A percentile compares a stretch with the other conserved stretches of the same genome.
Evolutionary conservation across 2,888 invertebrate species (phyloP).

Genomic region (Hydropsyche betteni): DNA sequence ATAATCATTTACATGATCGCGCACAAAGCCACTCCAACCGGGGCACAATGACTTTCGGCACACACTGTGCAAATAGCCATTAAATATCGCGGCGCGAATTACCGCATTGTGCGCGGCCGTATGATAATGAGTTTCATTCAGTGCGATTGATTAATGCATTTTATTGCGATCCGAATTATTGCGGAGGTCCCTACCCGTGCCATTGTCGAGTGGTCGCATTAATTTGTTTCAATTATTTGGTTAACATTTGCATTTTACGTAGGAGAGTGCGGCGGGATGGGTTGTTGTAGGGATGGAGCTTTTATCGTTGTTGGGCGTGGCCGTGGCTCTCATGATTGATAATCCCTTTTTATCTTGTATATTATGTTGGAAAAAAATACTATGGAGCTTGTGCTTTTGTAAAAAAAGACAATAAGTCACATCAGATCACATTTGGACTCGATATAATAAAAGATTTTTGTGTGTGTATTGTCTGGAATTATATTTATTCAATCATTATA

Average conservation of each 20-base stretch:
- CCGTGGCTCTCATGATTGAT: constrained; percentile 19
- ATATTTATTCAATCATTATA: no score
- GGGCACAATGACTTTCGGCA: not conserved
- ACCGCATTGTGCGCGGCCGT: not conserved
- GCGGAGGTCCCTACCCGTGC: not conserved
- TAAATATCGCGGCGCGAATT: constrained; percentile 9
- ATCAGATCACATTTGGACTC: no score
- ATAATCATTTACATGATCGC: not conserved
- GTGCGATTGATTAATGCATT: constrained; percentile 50
- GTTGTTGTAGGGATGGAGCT: not conserved
- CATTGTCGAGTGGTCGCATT: constrained; percentile 43
- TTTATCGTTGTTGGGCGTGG: constrained; percentile 22
- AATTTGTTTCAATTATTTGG: constrained; percentile 50
- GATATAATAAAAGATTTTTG: no score
- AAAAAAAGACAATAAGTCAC: constrained; percentile 16
- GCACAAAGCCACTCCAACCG: no score
- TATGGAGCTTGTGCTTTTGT: not conserved
- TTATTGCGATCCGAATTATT: constrained; percentile 23
- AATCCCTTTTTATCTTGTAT: constrained; percentile 20
- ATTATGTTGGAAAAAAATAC: constrained; percentile 2
- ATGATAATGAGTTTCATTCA: constrained; percentile 51
- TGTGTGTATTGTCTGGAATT: no score
- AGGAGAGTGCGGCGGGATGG: not conserved
- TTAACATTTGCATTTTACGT: constrained; percentile 49
- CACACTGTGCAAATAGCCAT: not conserved